Evolutionary conservation across 2,113 vertebrate genomes (phyloP), one percentile per base, ranked within the genome.

Genomic region (Typhlomys cinereus): DNA sequence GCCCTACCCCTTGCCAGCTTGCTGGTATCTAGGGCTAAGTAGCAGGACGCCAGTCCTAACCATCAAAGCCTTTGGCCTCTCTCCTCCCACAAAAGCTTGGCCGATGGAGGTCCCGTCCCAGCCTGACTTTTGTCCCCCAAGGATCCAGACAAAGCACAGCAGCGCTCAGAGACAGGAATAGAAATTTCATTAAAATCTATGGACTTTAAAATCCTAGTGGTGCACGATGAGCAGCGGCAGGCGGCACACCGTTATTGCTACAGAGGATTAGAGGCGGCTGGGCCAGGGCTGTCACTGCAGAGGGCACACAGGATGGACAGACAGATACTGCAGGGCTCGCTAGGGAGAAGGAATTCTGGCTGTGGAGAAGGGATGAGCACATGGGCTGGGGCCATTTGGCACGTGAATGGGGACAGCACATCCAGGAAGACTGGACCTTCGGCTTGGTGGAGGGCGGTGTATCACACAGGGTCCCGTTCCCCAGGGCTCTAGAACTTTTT

Each of bases 151-250:
- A 96, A 97, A 97, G 88, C 85, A 95, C 95, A 97, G 94, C 76
- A 36, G 0, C 91, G 92, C 96, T 92, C 84, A 4, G 85, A 85
- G 94, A 97, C 97, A 97, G 98, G 98, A 98, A 98, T 98, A 98
- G 96, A 98, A 98, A 98, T 98, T 96, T 98, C 98, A 98, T 98
- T 98, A 98, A 98, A 98, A 97, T 94, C 98, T 98, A 98, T 96
- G 96, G 97, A 97, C 97, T 97, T 98, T 96, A 97, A 97, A 97
- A 97, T 95, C 96, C 97, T 98, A 98, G 95, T 97, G 97, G 96
- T 69, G 94, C 94, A 94, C 41, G 41, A 73, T 73, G 94, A 96
- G 87, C 61, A 46, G 54, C 89, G 75, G 64, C 21, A 84, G 94
- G 76, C 0, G 21, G 89, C 20, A 78, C 94, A 95, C 95, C 93